Evolutionary conservation across 2,888 invertebrate genomes (phyloP).

Genomic region (Icerya purchasi): DNA sequence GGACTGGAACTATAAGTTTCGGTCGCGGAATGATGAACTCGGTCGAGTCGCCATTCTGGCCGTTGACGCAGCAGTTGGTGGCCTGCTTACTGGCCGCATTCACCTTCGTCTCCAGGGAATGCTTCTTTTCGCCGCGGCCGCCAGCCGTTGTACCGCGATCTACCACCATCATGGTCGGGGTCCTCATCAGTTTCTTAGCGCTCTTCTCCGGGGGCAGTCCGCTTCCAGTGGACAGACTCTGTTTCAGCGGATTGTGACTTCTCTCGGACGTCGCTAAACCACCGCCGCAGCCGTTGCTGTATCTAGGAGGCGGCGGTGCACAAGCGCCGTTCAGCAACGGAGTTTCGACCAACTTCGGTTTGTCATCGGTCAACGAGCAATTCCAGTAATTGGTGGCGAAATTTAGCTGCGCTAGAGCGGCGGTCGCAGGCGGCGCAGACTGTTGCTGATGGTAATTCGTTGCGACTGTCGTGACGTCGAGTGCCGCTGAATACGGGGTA

Average conservation of each 20-base stretch:
- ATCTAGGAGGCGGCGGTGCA: too few relatives aligned
- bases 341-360: too few relatives aligned
- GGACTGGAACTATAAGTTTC: constrained; percentile 66
- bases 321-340: too few relatives aligned
- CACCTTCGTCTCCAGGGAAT: not conserved
- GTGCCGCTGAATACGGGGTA: constrained; percentile 2
- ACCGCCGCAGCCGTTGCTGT: not conserved
- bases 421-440: constrained; percentile 10
- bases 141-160: not conserved
- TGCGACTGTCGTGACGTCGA: not conserved
- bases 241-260: not conserved
- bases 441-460: constrained; percentile 7
- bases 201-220: not conserved
- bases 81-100: not conserved
- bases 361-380: too few relatives aligned
- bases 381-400: not conserved
- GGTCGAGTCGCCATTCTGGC: constrained; percentile 4
- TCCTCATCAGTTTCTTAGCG: not conserved
- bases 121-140: not conserved
- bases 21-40: constrained; percentile 68
- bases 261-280: not conserved
- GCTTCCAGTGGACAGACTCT: not conserved
- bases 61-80: too few relatives aligned
- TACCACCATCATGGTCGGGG: not conserved
- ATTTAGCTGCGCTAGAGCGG: constrained; percentile 11